phyloP scores from a whole-genome alignment of 2,888 invertebrate species.

The Macaria liturata region DNA sequence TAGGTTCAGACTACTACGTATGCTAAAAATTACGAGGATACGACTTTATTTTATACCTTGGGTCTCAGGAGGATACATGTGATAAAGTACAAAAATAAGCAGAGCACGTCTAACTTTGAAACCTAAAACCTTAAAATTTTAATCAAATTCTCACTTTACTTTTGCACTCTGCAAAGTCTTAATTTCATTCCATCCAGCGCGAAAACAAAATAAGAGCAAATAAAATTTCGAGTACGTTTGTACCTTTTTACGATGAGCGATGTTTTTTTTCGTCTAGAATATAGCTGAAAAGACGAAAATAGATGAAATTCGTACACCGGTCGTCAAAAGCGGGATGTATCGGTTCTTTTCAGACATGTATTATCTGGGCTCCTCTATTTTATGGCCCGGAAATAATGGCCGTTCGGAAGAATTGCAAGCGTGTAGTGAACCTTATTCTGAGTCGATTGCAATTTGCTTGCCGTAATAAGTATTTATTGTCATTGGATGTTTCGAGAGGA shows the following conservation, averaged over 20 bases:
- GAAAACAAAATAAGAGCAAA: slow-evolving; percentile 21
- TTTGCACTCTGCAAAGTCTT: slow-evolving; percentile 9
- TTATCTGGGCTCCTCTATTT: slow-evolving; percentile 24
- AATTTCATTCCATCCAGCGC: slow-evolving; percentile 11
- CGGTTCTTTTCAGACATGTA: slow-evolving; percentile 33
- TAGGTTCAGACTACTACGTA: too few species aligned
- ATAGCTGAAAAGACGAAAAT: slow-evolving; percentile 41
- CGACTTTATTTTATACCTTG: too few species aligned
- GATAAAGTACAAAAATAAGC: too few species aligned
- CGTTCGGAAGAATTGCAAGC: slow-evolving; percentile 15
- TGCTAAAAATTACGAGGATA: too few species aligned
- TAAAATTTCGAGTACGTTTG: slow-evolving; percentile 15
- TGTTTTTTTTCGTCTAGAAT: slow-evolving; percentile 41
- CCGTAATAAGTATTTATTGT: slow-evolving; percentile 4
- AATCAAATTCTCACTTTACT: not conserved
- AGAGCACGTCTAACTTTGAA: too few species aligned
- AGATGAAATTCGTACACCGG: slow-evolving; percentile 33
- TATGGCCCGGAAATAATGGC: slow-evolving; percentile 22
- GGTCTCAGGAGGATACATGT: too few species aligned
- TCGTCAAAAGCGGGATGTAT: slow-evolving; percentile 42
- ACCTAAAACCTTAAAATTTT: too few species aligned
- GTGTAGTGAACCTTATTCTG: slow-evolving; percentile 12
- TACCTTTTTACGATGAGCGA: slow-evolving; percentile 26
- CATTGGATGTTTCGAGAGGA: not conserved
- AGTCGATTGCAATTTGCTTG: slow-evolving; percentile 10